These are phyloP conservation scores for Yoshiicerus persimilis DNA, from an alignment of 1,140 invertebrate genomes.

Conservation along the genomic window DNA sequence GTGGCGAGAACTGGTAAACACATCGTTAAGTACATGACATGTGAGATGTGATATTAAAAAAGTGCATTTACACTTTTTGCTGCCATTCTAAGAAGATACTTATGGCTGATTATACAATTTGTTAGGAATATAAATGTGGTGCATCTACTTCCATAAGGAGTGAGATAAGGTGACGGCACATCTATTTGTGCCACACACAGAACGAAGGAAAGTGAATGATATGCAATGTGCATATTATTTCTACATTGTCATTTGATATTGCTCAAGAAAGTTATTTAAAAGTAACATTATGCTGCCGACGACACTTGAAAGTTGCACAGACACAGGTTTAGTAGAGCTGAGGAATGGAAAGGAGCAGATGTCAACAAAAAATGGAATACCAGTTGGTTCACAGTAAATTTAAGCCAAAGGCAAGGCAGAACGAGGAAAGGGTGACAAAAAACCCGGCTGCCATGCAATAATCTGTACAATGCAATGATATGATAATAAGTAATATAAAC, in stretches of 20 bases:
- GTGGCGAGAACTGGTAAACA: too few relatives aligned
- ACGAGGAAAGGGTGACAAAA: conserved; percentile 3
- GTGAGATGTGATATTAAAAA: neutral
- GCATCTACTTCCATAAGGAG: neutral
- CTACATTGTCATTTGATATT: neutral
- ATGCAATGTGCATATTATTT: neutral
- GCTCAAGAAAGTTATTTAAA: neutral
- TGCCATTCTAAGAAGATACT: neutral
- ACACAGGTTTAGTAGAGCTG: neutral
- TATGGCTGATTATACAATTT: neutral
- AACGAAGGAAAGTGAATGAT: neutral
- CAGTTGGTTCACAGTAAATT: neutral
- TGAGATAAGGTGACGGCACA: neutral
- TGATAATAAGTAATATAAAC: neutral
- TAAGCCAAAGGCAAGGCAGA: conserved; percentile 9
- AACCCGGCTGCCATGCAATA: neutral
- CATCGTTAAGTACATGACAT: too few relatives aligned
- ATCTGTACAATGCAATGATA: neutral
- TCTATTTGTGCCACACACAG: neutral
- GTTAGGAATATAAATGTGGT: neutral
- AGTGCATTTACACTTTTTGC: neutral
- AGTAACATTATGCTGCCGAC: neutral
- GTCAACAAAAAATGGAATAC: neutral
- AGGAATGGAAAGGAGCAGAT: neutral
- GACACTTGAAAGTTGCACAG: neutral